phyloP scores from a whole-genome alignment of 2,888 invertebrate species.

The Trachelus stipa region DNA sequence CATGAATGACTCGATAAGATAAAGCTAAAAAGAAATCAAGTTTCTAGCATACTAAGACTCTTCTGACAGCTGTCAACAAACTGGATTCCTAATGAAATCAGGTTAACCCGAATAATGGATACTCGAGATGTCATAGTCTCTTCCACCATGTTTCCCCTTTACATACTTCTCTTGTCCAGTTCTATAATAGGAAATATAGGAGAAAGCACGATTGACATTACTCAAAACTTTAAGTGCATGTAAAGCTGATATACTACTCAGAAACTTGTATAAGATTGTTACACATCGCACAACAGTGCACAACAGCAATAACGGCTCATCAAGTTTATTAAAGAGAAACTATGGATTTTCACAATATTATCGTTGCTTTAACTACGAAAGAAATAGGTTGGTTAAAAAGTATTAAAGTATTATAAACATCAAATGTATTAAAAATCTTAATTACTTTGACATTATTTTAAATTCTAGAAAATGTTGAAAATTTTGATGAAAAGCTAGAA shows the following conservation, averaged over 20 bases:
- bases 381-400: constrained; percentile 31
- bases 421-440: background rate
- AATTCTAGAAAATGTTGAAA: constrained; percentile 45
- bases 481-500: constrained; percentile 48
- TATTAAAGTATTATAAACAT: background rate
- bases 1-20: constrained; percentile 13
- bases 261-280: constrained; percentile 11
- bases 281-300: background rate
- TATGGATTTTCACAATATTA: constrained; percentile 45
- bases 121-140: background rate
- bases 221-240: background rate
- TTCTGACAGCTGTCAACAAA: constrained; percentile 24
- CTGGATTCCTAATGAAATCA: constrained; percentile 8
- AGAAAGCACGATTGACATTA: background rate
- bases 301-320: background rate
- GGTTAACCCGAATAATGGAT: constrained; percentile 15
- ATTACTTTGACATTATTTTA: background rate
- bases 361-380: constrained; percentile 34
- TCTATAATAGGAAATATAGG: background rate
- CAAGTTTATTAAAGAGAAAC: constrained; percentile 1
- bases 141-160: background rate
- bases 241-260: background rate
- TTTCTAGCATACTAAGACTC: constrained; percentile 6
- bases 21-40: constrained; percentile 9
- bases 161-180: background rate